These are phyloP conservation scores for Eucidaris tribuloides DNA, from an alignment of 35 echinoderm and acorn worm genomes.

Conservation along the genomic window DNA sequence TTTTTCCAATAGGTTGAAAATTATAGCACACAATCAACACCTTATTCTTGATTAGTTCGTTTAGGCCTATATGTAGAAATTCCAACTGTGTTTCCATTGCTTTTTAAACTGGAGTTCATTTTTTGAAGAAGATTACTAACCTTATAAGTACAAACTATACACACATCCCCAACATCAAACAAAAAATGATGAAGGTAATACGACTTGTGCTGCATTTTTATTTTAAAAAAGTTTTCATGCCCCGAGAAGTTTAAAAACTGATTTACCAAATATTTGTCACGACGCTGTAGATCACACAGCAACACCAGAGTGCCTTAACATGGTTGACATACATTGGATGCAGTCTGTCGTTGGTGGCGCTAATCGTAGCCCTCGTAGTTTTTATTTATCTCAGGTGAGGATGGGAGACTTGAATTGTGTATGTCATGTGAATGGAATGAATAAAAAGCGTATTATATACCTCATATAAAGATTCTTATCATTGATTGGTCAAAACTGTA, in stretches of 20 bases:
- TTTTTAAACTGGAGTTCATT: too few species aligned
- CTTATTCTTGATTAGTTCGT: too few species aligned
- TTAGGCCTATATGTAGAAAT: too few species aligned
- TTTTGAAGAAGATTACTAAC: background rate
- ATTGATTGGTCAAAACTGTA: background rate
- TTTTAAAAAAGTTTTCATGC: background rate
- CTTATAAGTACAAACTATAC: background rate
- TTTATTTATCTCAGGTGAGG: conserved; percentile 40
- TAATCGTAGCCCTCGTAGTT: background rate
- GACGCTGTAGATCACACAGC: background rate
- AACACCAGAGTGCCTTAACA: background rate
- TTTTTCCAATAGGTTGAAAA: too few species aligned
- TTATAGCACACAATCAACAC: too few species aligned
- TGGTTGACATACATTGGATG: conserved; percentile 54
- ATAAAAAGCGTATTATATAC: background rate
- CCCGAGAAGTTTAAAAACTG: too few species aligned
- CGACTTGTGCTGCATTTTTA: too few species aligned
- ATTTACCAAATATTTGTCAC: too few species aligned
- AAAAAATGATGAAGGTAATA: background rate
- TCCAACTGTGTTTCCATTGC: too few species aligned
- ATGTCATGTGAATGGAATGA: background rate
- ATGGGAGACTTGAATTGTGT: background rate
- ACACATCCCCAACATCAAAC: background rate
- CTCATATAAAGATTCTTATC: background rate
- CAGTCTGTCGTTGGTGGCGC: conserved; percentile 9